These are phyloP conservation scores for Tipula vernalis DNA, from an alignment of 2,888 invertebrate genomes.

Conservation along the genomic window DNA sequence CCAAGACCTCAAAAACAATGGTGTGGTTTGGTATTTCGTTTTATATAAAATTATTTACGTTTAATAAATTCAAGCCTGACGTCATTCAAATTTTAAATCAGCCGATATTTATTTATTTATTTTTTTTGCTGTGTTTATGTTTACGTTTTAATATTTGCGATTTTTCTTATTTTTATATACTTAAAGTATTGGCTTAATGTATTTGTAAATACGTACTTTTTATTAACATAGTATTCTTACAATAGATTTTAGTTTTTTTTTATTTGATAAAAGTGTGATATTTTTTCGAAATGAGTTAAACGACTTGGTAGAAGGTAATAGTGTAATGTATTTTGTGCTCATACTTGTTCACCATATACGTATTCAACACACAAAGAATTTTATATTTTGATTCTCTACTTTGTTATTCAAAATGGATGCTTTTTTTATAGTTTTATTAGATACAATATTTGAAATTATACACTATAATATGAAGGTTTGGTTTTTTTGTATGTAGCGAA, in stretches of 20 bases:
- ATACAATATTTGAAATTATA: neutral
- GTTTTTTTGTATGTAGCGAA: neutral
- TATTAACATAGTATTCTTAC: neutral
- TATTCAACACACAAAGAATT: neutral
- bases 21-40: neutral
- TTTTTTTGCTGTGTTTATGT: neutral
- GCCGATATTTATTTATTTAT: neutral
- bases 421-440: neutral
- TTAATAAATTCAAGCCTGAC: neutral
- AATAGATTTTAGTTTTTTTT: neutral
- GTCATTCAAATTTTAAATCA: neutral
- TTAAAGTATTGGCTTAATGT: neutral
- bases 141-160: neutral
- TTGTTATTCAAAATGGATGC: neutral
- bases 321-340: neutral
- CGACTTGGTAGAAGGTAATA: neutral
- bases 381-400: neutral
- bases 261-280: neutral
- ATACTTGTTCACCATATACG: neutral
- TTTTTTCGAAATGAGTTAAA: neutral
- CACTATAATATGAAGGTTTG: neutral
- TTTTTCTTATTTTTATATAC: neutral
- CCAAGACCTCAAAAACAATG: neutral
- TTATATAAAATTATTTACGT: neutral
- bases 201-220: neutral